Evolutionary conservation across 2,797 vertebrate species (phyloP).

Genomic region (Borostomias antarcticus): DNA sequence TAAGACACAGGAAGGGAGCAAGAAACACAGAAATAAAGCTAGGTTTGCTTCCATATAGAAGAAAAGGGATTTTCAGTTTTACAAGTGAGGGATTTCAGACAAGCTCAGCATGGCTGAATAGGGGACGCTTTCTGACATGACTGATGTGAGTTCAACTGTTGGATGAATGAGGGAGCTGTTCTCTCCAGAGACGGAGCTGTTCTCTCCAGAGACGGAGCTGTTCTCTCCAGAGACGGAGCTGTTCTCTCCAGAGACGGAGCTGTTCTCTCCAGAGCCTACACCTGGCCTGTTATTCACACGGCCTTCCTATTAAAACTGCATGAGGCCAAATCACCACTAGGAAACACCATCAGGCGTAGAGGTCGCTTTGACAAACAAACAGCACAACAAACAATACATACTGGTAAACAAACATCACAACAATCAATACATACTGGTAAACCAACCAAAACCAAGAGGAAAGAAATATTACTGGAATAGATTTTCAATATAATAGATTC

Average conservation of each 20-base stretch:
- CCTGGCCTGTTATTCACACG: constrained; percentile 8
- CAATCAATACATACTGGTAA: too few relatives aligned
- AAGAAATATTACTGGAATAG: too few relatives aligned
- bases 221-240: too few relatives aligned
- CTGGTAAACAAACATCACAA: constrained; percentile 10
- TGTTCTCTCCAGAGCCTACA: too few relatives aligned
- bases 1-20: too few relatives aligned
- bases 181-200: constrained; percentile 24
- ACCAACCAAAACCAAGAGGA: too few relatives aligned
- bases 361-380: constrained; percentile 10
- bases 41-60: not conserved
- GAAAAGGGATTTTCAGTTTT: constrained; percentile 41
- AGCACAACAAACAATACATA: constrained; percentile 17
- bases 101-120: constrained; percentile 46
- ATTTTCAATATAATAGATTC: too few relatives aligned
- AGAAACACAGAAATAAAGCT: not conserved
- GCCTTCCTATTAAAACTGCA: constrained; percentile 38
- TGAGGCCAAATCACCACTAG: constrained; percentile 23
- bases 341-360: constrained; percentile 39
- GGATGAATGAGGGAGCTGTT: constrained; percentile 62
- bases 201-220: too few relatives aligned
- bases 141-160: constrained; percentile 60
- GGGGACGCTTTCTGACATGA: constrained; percentile 51
- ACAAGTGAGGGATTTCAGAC: constrained; percentile 42
- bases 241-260: too few relatives aligned